Conservation (phyloP, 2,888 invertebrate species). For the Petrophora chlorosata region DNA sequence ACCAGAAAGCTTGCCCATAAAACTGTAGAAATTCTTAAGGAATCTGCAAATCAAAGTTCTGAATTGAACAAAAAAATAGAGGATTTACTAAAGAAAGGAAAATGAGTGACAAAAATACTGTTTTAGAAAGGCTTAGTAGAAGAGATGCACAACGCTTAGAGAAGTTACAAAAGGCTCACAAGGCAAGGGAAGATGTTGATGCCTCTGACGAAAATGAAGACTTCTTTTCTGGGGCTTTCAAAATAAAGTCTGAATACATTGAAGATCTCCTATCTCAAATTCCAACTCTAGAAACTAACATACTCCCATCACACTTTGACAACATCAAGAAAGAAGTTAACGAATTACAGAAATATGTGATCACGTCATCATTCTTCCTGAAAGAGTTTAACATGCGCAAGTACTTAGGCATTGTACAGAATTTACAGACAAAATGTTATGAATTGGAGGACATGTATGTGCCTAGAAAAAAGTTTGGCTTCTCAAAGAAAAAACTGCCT, state of each 20-base stretch:
- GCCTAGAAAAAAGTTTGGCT: constrained; percentile 94
- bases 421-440: constrained; percentile 87
- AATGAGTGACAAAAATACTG: constrained; percentile 74
- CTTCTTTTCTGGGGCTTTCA: constrained; percentile 88
- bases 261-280: constrained; percentile 84
- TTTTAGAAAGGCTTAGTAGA: constrained; percentile 76
- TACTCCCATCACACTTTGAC: constrained; percentile 85
- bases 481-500: constrained; percentile 87
- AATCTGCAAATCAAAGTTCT: constrained; percentile 73
- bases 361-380: constrained; percentile 91
- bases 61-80: constrained; percentile 74
- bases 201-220: constrained; percentile 87
- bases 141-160: constrained; percentile 87
- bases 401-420: constrained; percentile 89
- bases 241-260: constrained; percentile 86
- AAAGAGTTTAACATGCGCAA: constrained; percentile 92
- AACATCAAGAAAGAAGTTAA: constrained; percentile 89
- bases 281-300: constrained; percentile 74
- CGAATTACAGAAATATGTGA: constrained; percentile 90
- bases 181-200: constrained; percentile 84
- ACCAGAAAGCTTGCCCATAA: constrained; percentile 57
- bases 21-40: constrained; percentile 69
- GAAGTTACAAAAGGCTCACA: constrained; percentile 86
- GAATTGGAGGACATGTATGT: constrained; percentile 88
- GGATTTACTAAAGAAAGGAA: constrained; percentile 71